Evolutionary conservation across 1,140 invertebrate species (phyloP), one percentile per base, ranked within the genome.

Genomic region (Meloidogyne exigua): DNA sequence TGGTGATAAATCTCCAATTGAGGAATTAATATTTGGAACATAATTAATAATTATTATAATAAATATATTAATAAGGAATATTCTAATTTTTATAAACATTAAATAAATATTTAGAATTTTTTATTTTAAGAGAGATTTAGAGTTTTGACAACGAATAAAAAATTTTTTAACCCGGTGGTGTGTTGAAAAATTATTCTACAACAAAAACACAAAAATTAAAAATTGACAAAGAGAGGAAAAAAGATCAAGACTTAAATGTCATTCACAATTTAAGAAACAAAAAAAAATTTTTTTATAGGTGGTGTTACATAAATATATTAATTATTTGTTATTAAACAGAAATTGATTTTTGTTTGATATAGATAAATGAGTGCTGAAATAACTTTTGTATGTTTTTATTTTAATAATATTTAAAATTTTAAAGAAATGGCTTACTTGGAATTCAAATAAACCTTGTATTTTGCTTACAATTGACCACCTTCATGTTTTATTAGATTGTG

Each of bases 391-490:
- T 70, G 76, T 79, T 75, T 70, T 75, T 74, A 73, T 25, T 36
- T 36, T 26, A 74, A 25, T 63, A 64, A 25, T 77, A 18, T 44
- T 79, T n/a, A 13, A 15, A 11, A 12, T 25, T 25, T 76, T 80
- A 49, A 28, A 81, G 80, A 77, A 65, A 36, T 74, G 49, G 25
- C 32, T 81, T 11, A 83, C 76, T 21, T 70, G 64, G 32, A 44
- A 74, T 26, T 23, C 80, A 23, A 42, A 83, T 26, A 49, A 69
- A 32, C 82, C 81, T 36, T 82, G 72, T 68, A 26, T 81, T 15
- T 32, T 84, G 4, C 26, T 84, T 21, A 80, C 39, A 57, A 77
- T 76, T 42, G 76, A 83, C 25, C 82, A 84, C 36, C 57, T 68
- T 32, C 70, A 74, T 28, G 44, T 82, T 68, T 67, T 82, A 28